Percentiles rank a stretch among this genome's conserved stretches.
Evolutionary conservation across 2,797 vertebrate genomes (phyloP).

Genomic region (Tympanoctomys barrerae): DNA sequence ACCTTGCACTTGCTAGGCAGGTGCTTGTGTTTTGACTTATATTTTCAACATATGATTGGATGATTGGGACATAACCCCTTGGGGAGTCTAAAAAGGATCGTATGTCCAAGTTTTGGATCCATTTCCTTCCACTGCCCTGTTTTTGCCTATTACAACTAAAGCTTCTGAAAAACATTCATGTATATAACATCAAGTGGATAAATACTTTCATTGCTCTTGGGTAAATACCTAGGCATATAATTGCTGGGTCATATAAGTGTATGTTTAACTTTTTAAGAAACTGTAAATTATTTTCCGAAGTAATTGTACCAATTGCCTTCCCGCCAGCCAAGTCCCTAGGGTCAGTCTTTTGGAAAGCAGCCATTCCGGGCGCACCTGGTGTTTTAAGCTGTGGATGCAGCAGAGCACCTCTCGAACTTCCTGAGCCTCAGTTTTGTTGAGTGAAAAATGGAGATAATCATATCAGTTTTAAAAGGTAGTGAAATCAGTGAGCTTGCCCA

Average conservation of each 20-base stretch:
- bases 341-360: neutral
- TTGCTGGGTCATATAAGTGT: neutral
- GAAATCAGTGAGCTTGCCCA: neutral
- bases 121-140: neutral
- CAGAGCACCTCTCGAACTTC: neutral
- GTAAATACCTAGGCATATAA: neutral
- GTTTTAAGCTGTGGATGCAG: neutral
- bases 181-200: neutral
- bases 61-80: neutral
- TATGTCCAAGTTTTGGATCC: neutral
- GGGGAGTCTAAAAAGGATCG: neutral
- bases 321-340: neutral
- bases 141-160: neutral
- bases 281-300: neutral
- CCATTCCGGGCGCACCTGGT: neutral
- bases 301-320: neutral
- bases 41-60: neutral
- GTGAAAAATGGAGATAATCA: neutral
- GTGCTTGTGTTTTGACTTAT: neutral
- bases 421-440: neutral
- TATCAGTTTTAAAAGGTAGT: neutral
- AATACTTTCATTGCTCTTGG: neutral
- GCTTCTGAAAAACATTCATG: neutral
- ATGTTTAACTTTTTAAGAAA: conserved; percentile 54
- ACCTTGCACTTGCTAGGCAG: no score